phyloP scores from a whole-genome alignment of 2,113 vertebrate species.

The Felis catus region DNA sequence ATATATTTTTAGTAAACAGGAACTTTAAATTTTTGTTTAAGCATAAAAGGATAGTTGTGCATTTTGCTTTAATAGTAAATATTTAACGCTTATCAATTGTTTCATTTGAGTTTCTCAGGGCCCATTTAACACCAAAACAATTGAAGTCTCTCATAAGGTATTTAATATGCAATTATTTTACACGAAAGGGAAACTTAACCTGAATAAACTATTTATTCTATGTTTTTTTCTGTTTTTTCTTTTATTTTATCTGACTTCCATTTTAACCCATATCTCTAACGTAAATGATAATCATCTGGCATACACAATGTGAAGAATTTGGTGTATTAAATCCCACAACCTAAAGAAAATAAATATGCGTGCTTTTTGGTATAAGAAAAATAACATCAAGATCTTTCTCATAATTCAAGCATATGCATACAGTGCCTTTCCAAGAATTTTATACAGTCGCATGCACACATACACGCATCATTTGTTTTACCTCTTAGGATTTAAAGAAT shows the following conservation, averaged over 20 bases:
- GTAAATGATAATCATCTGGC: background rate
- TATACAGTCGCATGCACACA: background rate
- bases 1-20: background rate
- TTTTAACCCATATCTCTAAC: background rate
- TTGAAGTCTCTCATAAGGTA: background rate
- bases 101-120: background rate
- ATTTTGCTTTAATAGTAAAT: background rate
- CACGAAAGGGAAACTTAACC: background rate
- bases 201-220: background rate
- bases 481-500: background rate
- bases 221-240: background rate
- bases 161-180: background rate
- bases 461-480: background rate
- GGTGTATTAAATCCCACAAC: background rate
- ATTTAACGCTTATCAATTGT: background rate
- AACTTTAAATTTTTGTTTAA: background rate
- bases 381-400: background rate
- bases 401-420: background rate
- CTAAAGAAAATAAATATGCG: background rate
- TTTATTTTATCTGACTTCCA: background rate
- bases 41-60: background rate
- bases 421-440: background rate
- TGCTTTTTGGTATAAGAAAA: background rate
- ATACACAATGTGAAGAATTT: background rate
- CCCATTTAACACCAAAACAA: background rate